phyloP scores from a whole-genome alignment of 2,113 vertebrate species.

The Nothobranchius furzeri region DNA sequence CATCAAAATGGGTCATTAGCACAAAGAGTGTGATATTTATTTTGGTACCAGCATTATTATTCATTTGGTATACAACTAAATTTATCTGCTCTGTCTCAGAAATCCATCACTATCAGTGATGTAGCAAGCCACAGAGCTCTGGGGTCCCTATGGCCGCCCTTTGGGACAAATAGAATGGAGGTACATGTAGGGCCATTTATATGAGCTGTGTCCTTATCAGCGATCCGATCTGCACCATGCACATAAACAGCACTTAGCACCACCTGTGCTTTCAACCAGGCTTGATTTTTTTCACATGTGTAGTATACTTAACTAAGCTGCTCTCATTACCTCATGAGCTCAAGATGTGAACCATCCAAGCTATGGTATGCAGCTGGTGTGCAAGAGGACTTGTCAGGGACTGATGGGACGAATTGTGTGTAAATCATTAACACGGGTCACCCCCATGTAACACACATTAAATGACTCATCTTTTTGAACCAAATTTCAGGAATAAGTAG shows the following conservation, averaged over 20 bases:
- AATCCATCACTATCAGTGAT: slow-evolving; percentile 6
- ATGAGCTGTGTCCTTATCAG: slow-evolving; percentile 40
- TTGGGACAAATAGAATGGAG: slow-evolving; percentile 12
- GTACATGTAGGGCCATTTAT: slow-evolving; percentile 13
- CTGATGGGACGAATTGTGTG: slow-evolving; percentile 75
- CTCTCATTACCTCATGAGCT: slow-evolving; percentile 78
- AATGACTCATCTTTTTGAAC: slow-evolving; percentile 69
- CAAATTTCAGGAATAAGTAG: slow-evolving; percentile 57
- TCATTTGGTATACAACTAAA: too few species aligned
- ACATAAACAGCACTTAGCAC: slow-evolving; percentile 58
- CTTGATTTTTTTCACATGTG: slow-evolving; percentile 59
- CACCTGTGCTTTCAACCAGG: slow-evolving; percentile 52
- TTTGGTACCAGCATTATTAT: neutral
- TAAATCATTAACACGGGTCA: slow-evolving; percentile 78
- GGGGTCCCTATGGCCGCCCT: neutral
- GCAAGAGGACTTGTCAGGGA: slow-evolving; percentile 66
- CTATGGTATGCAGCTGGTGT: slow-evolving; percentile 74
- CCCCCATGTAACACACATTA: slow-evolving; percentile 66
- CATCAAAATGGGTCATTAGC: neutral
- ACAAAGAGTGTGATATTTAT: neutral
- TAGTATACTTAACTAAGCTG: slow-evolving; percentile 57
- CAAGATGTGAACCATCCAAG: slow-evolving; percentile 74
- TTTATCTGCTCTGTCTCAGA: neutral
- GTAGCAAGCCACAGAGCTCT: neutral
- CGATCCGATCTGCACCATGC: slow-evolving; percentile 40